Percentiles rank a stretch among this genome's conserved stretches.
phyloP scores from a whole-genome alignment of 2,113 vertebrate genomes.

The zebrafish (Danio rerio) region DNA sequence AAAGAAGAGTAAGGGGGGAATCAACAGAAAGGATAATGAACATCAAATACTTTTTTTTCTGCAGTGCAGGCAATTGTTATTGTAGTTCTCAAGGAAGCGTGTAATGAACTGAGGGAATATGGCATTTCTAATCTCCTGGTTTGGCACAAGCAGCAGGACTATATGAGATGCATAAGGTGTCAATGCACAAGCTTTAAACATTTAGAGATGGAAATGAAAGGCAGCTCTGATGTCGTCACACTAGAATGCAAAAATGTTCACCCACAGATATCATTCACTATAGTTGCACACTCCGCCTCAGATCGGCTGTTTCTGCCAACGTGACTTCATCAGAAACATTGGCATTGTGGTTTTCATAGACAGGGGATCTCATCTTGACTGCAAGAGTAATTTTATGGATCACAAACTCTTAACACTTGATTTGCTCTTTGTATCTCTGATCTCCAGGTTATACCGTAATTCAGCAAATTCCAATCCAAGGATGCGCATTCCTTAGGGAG shows the following conservation, averaged over 20 bases:
- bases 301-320: background rate
- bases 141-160: conserved; percentile 46
- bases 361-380: background rate
- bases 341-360: background rate
- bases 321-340: background rate
- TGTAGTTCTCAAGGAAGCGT: conserved; percentile 72
- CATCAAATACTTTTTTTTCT: conserved; percentile 69
- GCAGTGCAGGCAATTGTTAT: conserved; percentile 66
- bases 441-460: background rate
- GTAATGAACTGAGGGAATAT: conserved; percentile 75
- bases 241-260: background rate
- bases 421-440: conserved; percentile 3
- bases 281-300: background rate
- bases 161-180: conserved; percentile 59
- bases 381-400: background rate
- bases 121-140: conserved; percentile 64
- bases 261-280: background rate
- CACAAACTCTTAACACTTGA: conserved; percentile 6
- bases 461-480: background rate
- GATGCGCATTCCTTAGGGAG: background rate
- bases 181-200: background rate
- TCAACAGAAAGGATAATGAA: conserved; percentile 73
- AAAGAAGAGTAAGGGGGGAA: conserved; percentile 54
- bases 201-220: conserved; percentile 6
- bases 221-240: background rate